A percentile compares a stretch with the other conserved stretches of the same genome.
These are phyloP conservation scores for Nerophis ophidion DNA, from an alignment of 2,113 vertebrate species.

Conservation along the genomic window DNA sequence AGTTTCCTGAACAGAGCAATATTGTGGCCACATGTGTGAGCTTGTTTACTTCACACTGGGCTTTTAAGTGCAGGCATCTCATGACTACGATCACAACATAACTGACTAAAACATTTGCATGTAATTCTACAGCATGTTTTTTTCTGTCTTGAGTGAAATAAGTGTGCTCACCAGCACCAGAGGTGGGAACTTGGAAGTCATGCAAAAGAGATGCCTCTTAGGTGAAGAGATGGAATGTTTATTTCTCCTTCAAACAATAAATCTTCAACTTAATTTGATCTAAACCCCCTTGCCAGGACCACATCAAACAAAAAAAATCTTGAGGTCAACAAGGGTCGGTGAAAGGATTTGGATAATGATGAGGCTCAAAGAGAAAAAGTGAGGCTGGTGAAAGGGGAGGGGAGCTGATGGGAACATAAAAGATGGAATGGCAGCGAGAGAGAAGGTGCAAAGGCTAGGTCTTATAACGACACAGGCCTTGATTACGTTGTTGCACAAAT, in stretches of 20 bases:
- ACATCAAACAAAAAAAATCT: slow-evolving; percentile 59
- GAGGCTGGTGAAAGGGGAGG: slow-evolving; percentile 48
- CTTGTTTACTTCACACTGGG: slow-evolving; percentile 58
- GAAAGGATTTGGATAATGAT: slow-evolving; percentile 62
- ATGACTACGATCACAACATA: slow-evolving; percentile 58
- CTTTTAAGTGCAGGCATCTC: slow-evolving; percentile 65
- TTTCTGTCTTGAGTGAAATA: too few relatives aligned
- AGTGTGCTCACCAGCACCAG: slow-evolving; percentile 25
- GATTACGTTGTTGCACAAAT: slow-evolving; percentile 69
- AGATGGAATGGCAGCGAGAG: slow-evolving; percentile 2
- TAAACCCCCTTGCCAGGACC: slow-evolving; percentile 41
- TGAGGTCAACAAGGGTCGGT: slow-evolving; percentile 57
- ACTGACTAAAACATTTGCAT: slow-evolving; percentile 38
- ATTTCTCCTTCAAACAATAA: slow-evolving; percentile 60
- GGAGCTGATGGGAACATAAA: slow-evolving; percentile 37
- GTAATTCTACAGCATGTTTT: too few relatives aligned
- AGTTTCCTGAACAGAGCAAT: slow-evolving; percentile 48
- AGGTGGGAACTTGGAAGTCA: background rate
- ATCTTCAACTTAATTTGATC: slow-evolving; percentile 53
- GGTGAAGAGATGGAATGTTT: slow-evolving; percentile 50
- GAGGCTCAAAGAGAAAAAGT: slow-evolving; percentile 49
- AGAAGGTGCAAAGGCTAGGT: slow-evolving; percentile 59
- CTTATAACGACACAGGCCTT: slow-evolving; percentile 49
- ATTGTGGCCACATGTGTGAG: slow-evolving; percentile 65
- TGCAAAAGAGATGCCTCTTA: slow-evolving; percentile 13